Evolutionary conservation across 2,888 invertebrate genomes (phyloP).

Genomic region (Hypsopygia costalis): DNA sequence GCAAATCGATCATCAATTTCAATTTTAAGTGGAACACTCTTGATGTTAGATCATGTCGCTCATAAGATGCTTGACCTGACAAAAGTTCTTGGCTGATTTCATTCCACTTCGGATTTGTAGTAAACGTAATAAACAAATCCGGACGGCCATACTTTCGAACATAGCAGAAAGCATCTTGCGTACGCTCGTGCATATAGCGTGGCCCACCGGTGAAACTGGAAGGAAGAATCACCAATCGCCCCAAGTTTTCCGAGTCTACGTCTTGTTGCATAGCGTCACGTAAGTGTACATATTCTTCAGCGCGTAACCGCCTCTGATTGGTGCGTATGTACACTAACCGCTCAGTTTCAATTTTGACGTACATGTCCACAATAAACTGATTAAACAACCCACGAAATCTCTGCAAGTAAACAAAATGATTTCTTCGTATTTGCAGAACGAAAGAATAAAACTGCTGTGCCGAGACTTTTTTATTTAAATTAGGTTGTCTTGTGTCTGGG

Average conservation of each 20-base stretch:
- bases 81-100: background rate
- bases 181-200: slow-evolving; percentile 1
- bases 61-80: background rate
- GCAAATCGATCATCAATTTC: slow-evolving; percentile 12
- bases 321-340: no score
- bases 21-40: background rate
- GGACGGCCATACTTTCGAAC: slow-evolving; percentile 5
- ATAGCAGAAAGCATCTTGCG: slow-evolving; percentile 6
- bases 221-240: background rate
- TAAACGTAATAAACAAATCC: background rate
- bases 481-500: no score
- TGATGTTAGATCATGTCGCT: background rate
- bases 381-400: no score
- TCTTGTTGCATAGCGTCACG: background rate
- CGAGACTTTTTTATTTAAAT: no score
- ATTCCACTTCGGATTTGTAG: background rate
- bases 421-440: no score
- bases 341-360: no score
- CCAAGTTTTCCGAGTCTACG: background rate
- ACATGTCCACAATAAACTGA: no score
- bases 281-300: no score
- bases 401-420: no score
- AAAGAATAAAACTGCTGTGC: no score
- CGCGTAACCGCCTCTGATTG: no score
- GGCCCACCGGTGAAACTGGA: background rate